Conservation (phyloP, 2,797 vertebrate genomes). For the Acipenser ruthenus region DNA sequence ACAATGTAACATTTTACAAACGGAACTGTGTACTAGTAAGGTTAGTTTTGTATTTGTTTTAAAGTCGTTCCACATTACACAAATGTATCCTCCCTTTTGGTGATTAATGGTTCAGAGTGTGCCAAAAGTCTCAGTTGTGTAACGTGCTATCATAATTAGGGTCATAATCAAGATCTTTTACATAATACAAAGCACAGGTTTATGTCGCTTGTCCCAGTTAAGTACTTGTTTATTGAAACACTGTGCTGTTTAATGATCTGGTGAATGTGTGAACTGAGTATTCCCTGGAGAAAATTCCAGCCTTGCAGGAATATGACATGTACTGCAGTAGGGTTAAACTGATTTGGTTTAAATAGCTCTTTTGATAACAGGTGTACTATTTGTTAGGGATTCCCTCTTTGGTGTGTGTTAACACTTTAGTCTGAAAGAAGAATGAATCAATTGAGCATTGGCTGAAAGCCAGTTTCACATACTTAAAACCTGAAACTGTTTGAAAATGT, state of each 20-base stretch:
- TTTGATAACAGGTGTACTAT: slow-evolving; percentile 16
- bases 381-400: slow-evolving; percentile 23
- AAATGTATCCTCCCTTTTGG: too few relatives aligned
- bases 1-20: too few relatives aligned
- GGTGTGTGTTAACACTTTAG: slow-evolving; percentile 32
- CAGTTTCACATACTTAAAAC: slow-evolving; percentile 44
- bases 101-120: too few relatives aligned
- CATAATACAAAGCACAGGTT: background rate
- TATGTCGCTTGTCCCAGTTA: slow-evolving; percentile 24
- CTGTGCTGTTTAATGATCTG: slow-evolving; percentile 36
- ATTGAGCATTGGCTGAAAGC: slow-evolving; percentile 43
- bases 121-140: too few relatives aligned
- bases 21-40: too few relatives aligned
- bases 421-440: slow-evolving; percentile 50
- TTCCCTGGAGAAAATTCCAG: slow-evolving; percentile 27
- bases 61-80: too few relatives aligned
- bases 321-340: slow-evolving; percentile 32
- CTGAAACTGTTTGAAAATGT: slow-evolving; percentile 42
- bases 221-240: slow-evolving; percentile 44
- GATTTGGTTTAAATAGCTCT: slow-evolving; percentile 25
- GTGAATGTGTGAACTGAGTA: slow-evolving; percentile 26
- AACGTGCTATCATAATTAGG: too few relatives aligned
- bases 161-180: background rate
- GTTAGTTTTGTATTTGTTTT: too few relatives aligned
- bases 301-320: slow-evolving; percentile 30